Evolutionary conservation across 2,797 vertebrate genomes (phyloP), one percentile per base, ranked within the genome.

Genomic region (Eulemur rubriventer): DNA sequence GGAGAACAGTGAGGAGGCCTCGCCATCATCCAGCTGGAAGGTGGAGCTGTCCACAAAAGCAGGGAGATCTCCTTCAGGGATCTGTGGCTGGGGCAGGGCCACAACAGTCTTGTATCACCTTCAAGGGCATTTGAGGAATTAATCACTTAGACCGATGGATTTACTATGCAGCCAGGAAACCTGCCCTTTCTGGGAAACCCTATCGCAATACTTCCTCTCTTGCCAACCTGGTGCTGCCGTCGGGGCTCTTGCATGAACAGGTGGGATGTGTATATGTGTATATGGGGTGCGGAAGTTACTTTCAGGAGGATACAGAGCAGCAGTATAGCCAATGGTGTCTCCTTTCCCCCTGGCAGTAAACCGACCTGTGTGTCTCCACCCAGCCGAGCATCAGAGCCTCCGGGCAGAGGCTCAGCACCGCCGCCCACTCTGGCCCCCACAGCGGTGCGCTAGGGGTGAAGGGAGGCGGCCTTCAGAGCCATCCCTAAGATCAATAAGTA

Each of bases 1-100:
- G 8, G 9, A 35, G 55, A 52, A 55, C 10, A 4, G 7, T 4
- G 8, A n/a, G 38, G 35, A 46, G n/a, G 17, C 33, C 52, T 26
- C 8, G 20, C 65, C 30, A 24, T 7, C 18, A 6, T 28, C 46
- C 7, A 2, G 12, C 28, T 50, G 28, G 55, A 48, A 65, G 72
- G 6, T 0, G 6, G 43, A 38, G 22, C 4, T 30, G 38, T 2
- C 4, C 18, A 65, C 9, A 72, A 14, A 61, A 12, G 0, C 0
- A 83, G 52, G 30, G n/a, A 14, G 30, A 82, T 28, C 57, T 59
- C 57, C 57, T 5, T 59, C 6, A 5, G 22, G 69, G 30, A 57
- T 52, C 22, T 28, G 38, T 28, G 41, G 30, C 24, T 8, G 59
- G 30, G 38, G 26, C 33, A 16, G 30, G 16, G 20, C 80, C 2